phyloP scores from a whole-genome alignment of 2,797 vertebrate genomes.

The Chelonia mydas region DNA sequence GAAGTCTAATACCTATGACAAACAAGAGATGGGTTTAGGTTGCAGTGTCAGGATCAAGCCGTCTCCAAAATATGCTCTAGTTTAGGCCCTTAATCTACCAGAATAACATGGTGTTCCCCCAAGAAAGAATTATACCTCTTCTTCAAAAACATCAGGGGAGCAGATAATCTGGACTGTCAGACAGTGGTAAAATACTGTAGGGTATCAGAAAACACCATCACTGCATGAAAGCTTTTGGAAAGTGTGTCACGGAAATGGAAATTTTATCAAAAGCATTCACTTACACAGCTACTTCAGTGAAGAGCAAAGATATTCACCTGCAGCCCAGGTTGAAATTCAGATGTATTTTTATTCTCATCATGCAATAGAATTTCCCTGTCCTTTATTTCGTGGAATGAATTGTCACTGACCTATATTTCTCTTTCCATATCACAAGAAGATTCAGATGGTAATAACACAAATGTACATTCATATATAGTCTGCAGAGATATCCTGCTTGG shows the following conservation, averaged over 20 bases:
- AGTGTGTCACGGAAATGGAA: background rate
- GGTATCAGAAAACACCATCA: background rate
- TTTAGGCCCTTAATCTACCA: background rate
- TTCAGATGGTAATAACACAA: background rate
- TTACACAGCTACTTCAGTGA: background rate
- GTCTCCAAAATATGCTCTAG: background rate
- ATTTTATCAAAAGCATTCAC: background rate
- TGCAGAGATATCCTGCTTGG: background rate
- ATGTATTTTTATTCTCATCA: background rate
- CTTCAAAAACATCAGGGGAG: background rate
- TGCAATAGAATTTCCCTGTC: background rate
- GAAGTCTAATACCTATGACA: background rate
- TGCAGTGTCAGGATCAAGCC: background rate
- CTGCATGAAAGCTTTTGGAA: background rate
- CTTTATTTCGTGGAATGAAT: slow-evolving; percentile 22
- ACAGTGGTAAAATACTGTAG: background rate
- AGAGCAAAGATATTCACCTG: background rate
- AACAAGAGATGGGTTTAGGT: background rate
- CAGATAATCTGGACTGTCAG: background rate
- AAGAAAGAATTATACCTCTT: background rate
- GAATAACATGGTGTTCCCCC: background rate
- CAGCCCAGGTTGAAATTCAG: slow-evolving; percentile 15
- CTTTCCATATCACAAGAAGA: background rate
- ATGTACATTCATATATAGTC: background rate
- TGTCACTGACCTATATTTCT: slow-evolving; percentile 31